Conservation (phyloP, 2,113 vertebrate species). For the Donacobius atricapilla region DNA sequence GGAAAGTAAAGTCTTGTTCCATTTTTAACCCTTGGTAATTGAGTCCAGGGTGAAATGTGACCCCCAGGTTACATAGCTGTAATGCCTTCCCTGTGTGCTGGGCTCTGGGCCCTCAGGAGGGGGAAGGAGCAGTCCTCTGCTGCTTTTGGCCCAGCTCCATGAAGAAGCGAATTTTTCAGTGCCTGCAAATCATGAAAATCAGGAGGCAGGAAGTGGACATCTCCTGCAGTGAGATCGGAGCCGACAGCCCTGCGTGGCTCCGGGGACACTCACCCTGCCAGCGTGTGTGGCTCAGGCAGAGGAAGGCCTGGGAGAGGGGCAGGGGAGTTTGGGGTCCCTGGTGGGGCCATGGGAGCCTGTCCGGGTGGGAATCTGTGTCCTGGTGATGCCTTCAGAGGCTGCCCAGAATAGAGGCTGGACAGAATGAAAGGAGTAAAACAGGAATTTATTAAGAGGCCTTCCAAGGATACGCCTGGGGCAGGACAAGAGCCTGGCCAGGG, state of each 20-base stretch:
- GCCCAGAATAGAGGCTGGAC: background rate
- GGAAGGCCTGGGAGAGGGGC: background rate
- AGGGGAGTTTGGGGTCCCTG: background rate
- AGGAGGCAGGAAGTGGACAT: constrained; percentile 31
- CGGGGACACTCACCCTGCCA: background rate
- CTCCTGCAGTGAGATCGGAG: background rate
- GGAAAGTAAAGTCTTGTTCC: constrained; percentile 70
- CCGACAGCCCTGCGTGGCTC: background rate
- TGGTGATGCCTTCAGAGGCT: background rate
- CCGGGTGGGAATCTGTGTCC: background rate
- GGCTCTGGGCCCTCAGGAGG: constrained; percentile 21
- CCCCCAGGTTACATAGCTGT: constrained; percentile 70
- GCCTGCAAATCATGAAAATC: background rate
- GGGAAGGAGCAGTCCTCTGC: constrained; percentile 42
- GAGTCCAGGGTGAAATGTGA: constrained; percentile 64
- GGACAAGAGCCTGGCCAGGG: rapidly evolving
- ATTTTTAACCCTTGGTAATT: constrained; percentile 76
- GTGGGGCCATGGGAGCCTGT: background rate
- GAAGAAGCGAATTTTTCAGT: background rate
- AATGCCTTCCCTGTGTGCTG: constrained; percentile 39
- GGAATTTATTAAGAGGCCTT: background rate
- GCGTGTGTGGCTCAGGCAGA: background rate
- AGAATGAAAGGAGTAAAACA: background rate
- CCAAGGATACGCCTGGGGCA: background rate
- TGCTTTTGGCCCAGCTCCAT: constrained; percentile 53